Conservation (phyloP, 2,888 invertebrate genomes). For the Cheilosia urbana region DNA sequence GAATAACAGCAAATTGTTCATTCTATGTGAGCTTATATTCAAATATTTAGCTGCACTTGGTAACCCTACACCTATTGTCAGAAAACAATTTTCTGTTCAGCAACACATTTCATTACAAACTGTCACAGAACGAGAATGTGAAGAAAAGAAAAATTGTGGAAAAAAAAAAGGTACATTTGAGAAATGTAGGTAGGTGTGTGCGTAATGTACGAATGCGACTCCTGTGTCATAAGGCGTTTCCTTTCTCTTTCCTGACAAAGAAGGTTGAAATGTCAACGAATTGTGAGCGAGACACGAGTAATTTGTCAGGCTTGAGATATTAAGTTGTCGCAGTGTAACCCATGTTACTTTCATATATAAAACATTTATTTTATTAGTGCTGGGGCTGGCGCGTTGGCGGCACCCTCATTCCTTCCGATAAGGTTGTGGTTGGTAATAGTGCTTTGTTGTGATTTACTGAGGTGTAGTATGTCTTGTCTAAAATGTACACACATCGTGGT, state of each 20-base stretch:
- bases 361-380: slow-evolving; percentile 2
- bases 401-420: slow-evolving; percentile 2
- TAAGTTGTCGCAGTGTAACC: slow-evolving; percentile 65
- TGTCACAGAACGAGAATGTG: too few species aligned
- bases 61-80: too few species aligned
- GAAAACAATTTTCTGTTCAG: neutral
- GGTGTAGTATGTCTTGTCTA: slow-evolving; percentile 50
- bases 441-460: slow-evolving; percentile 58
- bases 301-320: slow-evolving; percentile 73
- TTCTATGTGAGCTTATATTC: too few species aligned
- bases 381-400: neutral
- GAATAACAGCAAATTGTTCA: too few species aligned
- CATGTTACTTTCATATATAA: slow-evolving; percentile 34
- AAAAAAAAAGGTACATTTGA: too few species aligned
- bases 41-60: too few species aligned
- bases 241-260: slow-evolving; percentile 34
- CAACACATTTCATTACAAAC: slow-evolving; percentile 24
- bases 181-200: too few species aligned
- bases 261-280: slow-evolving; percentile 62
- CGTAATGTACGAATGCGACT: neutral
- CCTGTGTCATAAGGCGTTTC: slow-evolving; percentile 1
- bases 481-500: slow-evolving; percentile 35
- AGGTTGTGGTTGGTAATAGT: slow-evolving; percentile 3
- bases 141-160: too few species aligned
- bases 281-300: slow-evolving; percentile 59